phyloP scores from a whole-genome alignment of 2,113 vertebrate genomes.

The Psophia crepitans region DNA sequence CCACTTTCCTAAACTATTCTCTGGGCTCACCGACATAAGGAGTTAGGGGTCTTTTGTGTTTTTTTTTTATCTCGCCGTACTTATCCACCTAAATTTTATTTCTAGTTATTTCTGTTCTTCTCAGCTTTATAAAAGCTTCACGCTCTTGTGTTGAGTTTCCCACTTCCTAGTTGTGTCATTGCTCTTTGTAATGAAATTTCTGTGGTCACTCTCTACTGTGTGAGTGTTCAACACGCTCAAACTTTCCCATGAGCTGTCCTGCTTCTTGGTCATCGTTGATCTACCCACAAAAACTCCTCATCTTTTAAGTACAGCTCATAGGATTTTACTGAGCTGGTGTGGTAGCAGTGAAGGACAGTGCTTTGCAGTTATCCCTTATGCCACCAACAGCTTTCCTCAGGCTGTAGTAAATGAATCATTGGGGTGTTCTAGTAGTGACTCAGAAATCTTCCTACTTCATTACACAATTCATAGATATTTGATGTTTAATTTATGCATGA shows the following conservation, averaged over 20 bases:
- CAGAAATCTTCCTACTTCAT: conserved; percentile 27
- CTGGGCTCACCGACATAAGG: not conserved
- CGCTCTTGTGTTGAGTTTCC: not conserved
- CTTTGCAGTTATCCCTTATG: not conserved
- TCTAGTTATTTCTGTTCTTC: not conserved
- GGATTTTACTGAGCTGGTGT: not conserved
- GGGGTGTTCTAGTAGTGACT: conserved; percentile 47
- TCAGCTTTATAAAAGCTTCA: not conserved
- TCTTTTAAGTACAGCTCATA: conserved; percentile 24
- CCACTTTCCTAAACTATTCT: not conserved
- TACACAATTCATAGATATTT: conserved; percentile 16
- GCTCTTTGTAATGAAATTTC: not conserved
- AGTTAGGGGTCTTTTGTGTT: not conserved
- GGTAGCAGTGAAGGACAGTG: not conserved
- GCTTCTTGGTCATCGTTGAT: conserved; percentile 43
- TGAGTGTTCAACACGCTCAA: conserved; percentile 34
- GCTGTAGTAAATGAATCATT: conserved; percentile 50
- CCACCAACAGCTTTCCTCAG: conserved; percentile 27
- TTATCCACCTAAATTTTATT: not conserved
- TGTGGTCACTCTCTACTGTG: not conserved
- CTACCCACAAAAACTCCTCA: conserved; percentile 23
- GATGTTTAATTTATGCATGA: not conserved
- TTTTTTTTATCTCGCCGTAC: not conserved
- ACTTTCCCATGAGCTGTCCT: conserved; percentile 52
- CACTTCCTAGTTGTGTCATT: not conserved